Evolutionary conservation across 2,113 vertebrate genomes (phyloP), one percentile per base, ranked within the genome.

Genomic region (Gopherus evgoodei): DNA sequence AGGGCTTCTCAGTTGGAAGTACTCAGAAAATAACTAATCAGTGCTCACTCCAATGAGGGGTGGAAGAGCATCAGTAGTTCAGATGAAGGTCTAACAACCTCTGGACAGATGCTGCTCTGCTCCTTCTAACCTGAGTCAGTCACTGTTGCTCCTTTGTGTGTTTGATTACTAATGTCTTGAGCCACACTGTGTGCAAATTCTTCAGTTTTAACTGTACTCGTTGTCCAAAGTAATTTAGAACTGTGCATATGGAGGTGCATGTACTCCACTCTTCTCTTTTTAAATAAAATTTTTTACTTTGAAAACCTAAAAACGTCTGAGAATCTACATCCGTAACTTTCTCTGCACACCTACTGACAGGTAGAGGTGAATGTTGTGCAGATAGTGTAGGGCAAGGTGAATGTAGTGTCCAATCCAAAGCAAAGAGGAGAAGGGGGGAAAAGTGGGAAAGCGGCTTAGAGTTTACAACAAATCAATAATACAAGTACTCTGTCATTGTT

Each of bases 11-110:
- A 8, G 16, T 31, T 19, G 35, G 35, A 69, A 4, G 35, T 69
- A 21, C 17, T 2, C 31, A 13, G 12, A 35, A 6, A 35, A 17
- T 65, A 35, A 65, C 59, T 24, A 3, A 5, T 78, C 54, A 21
- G 0, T 12, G 25, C 1, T 10, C 42, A 78, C 10, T 72, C 4
- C 50, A 8, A 9, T 11, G 29, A 25, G 56, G 56, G 1, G 0
- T 9, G 78, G 72, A n/a, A 76, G 35, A n/a, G 59, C 47, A 29
- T 53, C 12, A 52, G 3, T 65, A 25, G 76, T 42, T 87, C 44
- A 4, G 29, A 13, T 52, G 52, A 19, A 21, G 27, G 52, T 50
- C 47, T 59, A 13, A 6, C 52, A 54, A 50, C 2, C 57, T 81
- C 9, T 52, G 83, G 54, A 14, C 59, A 80, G 81, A 50, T 50